Evolutionary conservation across 1,140 invertebrate genomes (phyloP), one percentile per base, ranked within the genome.

Genomic region (Dinoponera quadriceps): DNA sequence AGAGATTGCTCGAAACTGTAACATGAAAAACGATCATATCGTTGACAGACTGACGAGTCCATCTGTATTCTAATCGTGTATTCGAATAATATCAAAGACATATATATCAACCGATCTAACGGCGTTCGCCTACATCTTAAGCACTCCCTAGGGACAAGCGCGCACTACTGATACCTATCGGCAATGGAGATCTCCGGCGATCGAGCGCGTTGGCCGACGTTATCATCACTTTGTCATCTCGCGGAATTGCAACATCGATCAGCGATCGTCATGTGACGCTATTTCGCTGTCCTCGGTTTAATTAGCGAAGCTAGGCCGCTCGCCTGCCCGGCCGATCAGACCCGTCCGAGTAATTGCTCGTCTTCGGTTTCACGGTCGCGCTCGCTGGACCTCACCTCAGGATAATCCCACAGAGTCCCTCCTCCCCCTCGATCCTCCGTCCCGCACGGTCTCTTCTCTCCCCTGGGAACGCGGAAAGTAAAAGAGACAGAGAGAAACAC

Each of bases 311-410:
- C 16, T 74, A 38, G 44, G 63, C 63, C 25, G 57, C 29, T 3
- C 14, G 48, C 27, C 69, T 27, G 9, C 20, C 29, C 18, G 38
- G 33, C 74, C 29, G 74, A 66, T 62, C 65, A 80, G 75, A 57
- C 65, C 44, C 33, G 44, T 18, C 29, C 44, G 20, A 77, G 68
- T 85, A 83, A 85, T 85, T 83, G 81, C 83, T 83, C 83, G 81
- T 83, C 77, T 83, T 83, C 60, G 60, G 81, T 85, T 85, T 85
- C 83, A 85, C 83, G 65, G 51, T 82, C 55, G 25, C 18, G 63
- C 16, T 55, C 59, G 78, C 20, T 51, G 59, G 82, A 63, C 63
- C 65, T 62, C 49, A 57, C 75, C 29, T 57, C 69, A 27, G 29
- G 55, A 60, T 82, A 60, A 72, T 82, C 62, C 38, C 25, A 25